Base-by-base conservation (phyloP, 2,888 invertebrate genomes). In the Limnephilus rhombicus region DNA sequence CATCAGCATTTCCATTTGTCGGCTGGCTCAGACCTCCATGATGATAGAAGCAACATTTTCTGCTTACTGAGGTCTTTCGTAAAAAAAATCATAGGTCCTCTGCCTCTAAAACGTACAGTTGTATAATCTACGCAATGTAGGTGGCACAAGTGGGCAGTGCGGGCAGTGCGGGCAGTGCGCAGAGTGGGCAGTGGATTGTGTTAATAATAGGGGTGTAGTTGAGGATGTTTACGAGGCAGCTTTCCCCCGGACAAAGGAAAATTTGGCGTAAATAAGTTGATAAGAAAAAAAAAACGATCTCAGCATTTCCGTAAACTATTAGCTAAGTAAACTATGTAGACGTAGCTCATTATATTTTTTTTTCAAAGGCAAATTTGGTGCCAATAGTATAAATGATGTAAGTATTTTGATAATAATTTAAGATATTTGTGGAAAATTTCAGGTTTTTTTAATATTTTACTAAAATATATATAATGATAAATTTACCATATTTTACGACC, bases 171-270 rank as follows among this genome's bases (percentile, higher is more conserved):
- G 68, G 68, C 68, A 68, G 24, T 2, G 68, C n/a, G n/a, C 68
- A 9, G 24, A n/a, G 68, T 68, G n/a, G 24, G 24, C 68, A 68
- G 68, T 68, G 9, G n/a, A 68, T 68, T 24, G 68, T 68, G 68
- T 68, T 68, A 68, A 68, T 68, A 68, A 68, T 68, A 68, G 68
- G 68, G 68, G 68, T 68, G 68, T 68, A 68, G 68, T 68, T 68
- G 68, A 68, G 24, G 68, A 68, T 24, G 68, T 68, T 68, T 68
- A 68, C 68, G 68, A 68, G 68, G n/a, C 68, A n/a, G 68, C 68
- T n/a, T 68, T 68, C 24, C 2, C 68, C n/a, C 9, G 68, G 68
- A n/a, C 68, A 68, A 68, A 68, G 68, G 68, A 68, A 68, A 68
- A 68, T 68, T 68, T 9, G 24, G 24, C 7, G 24, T 68, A 68